Conservation (phyloP, 1,140 invertebrate genomes). For the Euura saliciscinereae region DNA sequence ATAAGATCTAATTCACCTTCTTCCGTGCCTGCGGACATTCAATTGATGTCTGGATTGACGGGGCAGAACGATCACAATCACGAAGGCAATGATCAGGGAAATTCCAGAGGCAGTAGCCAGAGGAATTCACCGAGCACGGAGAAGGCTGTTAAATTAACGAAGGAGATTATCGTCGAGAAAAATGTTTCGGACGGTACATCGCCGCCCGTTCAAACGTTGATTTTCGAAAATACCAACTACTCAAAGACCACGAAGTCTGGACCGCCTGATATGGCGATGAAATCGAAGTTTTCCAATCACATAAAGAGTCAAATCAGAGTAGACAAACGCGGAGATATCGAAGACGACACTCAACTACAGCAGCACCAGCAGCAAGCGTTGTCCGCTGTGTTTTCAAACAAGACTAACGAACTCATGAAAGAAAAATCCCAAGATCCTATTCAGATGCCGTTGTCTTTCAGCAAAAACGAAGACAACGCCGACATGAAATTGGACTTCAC, state of each 20-base stretch:
- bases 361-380: conserved; percentile 51
- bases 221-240: conserved; percentile 92
- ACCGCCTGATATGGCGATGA: conserved; percentile 53
- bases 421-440: conserved; percentile 64
- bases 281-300: conserved; percentile 59
- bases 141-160: conserved; percentile 48
- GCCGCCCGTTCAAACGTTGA: conserved; percentile 84
- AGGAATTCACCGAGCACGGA: conserved; percentile 60
- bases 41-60: conserved; percentile 44
- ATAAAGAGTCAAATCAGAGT: conserved; percentile 52
- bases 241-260: conserved; percentile 59
- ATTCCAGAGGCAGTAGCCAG: conserved; percentile 61
- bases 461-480: conserved; percentile 77
- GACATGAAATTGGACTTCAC: conserved; percentile 92
- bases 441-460: conserved; percentile 66
- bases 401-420: conserved; percentile 65
- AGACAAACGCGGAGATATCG: conserved; percentile 53
- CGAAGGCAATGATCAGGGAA: conserved; percentile 43
- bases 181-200: conserved; percentile 73
- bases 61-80: conserved; percentile 41
- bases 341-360: conserved; percentile 45
- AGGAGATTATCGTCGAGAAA: conserved; percentile 56
- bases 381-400: conserved; percentile 65
- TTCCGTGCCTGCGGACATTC: conserved; percentile 42
- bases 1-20: conserved; percentile 62